Conservation (phyloP, 2,888 invertebrate genomes). For the Chrysomela aeneicollis region DNA sequence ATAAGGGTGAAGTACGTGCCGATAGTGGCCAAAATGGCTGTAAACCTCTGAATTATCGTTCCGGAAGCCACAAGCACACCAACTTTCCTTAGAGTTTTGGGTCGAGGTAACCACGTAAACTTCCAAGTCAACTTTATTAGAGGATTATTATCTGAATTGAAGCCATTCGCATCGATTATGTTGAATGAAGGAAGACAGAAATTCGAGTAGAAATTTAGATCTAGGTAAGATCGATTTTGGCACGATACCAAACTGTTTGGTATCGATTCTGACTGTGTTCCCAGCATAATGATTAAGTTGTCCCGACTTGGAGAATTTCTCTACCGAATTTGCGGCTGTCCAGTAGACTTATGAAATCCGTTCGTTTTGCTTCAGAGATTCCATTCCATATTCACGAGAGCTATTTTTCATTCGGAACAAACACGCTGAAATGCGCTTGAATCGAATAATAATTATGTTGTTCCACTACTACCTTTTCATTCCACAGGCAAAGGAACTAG, state of each 20-base stretch:
- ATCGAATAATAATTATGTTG: no score
- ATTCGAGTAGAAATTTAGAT: not conserved
- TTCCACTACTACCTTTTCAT: no score
- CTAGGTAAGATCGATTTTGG: conserved; percentile 19
- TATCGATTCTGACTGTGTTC: not conserved
- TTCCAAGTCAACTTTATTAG: not conserved
- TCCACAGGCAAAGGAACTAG: no score
- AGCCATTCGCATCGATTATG: not conserved
- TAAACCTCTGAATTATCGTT: not conserved
- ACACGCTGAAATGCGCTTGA: no score
- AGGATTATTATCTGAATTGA: conserved; percentile 2
- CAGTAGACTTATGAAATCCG: no score
- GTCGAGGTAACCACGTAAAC: not conserved
- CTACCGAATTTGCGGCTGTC: no score
- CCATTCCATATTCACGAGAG: no score
- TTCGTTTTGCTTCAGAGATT: no score
- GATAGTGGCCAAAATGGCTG: not conserved
- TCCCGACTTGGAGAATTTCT: no score
- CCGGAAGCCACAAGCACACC: not conserved
- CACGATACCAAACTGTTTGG: conserved; percentile 2
- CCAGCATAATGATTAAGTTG: no score
- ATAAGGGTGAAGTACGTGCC: no score
- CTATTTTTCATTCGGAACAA: no score
- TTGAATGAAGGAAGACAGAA: not conserved
- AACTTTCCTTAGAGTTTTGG: not conserved